A percentile compares a stretch with the other conserved stretches of the same genome.
phyloP scores from a whole-genome alignment of 2,113 vertebrate species.

The Fregata magnificens region DNA sequence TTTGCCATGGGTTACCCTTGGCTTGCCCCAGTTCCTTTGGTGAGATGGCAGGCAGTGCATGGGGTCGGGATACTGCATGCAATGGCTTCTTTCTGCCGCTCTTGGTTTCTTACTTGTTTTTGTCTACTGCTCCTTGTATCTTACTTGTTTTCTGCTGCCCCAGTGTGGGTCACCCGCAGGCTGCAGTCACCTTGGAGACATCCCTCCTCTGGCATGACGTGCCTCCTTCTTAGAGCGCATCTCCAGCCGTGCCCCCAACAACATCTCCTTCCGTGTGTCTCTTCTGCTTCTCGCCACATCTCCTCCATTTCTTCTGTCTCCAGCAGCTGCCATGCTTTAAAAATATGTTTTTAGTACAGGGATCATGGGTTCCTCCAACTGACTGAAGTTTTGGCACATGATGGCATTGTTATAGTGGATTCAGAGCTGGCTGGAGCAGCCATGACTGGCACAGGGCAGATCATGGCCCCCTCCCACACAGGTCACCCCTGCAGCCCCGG shows the following conservation, averaged over 20 bases:
- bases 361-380: neutral
- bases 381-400: neutral
- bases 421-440: neutral
- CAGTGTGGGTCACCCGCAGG: accelerated
- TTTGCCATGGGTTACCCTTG: neutral
- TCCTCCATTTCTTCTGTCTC: neutral
- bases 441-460: neutral
- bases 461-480: neutral
- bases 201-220: too few relatives aligned
- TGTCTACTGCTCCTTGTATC: neutral
- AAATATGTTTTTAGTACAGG: neutral
- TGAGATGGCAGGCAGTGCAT: neutral
- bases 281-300: neutral
- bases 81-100: neutral
- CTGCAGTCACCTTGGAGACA: neutral
- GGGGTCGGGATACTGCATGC: neutral
- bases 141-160: neutral
- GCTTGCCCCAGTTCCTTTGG: neutral
- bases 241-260: neutral
- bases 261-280: accelerated
- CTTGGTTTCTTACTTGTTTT: neutral
- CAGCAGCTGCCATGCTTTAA: neutral
- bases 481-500: neutral
- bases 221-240: neutral
- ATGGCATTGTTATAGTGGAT: neutral